Evolutionary conservation across 2,113 vertebrate species (phyloP).

Genomic region (Thamnophis sirtalis): DNA sequence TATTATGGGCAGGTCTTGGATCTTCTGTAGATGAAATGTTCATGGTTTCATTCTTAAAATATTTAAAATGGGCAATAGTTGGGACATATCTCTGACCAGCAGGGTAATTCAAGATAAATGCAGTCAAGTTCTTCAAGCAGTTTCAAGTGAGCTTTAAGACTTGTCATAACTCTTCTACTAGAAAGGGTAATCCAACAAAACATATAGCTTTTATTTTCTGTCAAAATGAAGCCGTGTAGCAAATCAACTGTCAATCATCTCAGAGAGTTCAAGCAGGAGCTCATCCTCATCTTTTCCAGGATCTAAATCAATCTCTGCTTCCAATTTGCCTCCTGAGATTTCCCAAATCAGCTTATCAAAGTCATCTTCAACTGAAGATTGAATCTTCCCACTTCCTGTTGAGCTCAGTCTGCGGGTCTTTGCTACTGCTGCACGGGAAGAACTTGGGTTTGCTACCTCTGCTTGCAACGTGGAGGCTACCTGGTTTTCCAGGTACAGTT

Average conservation of each 20-base stretch:
- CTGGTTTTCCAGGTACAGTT: constrained; percentile 25
- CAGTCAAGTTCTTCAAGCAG: constrained; percentile 34
- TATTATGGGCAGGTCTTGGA: neutral
- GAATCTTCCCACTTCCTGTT: constrained; percentile 49
- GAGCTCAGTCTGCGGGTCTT: constrained; percentile 74
- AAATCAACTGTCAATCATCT: constrained; percentile 91
- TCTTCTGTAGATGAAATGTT: neutral
- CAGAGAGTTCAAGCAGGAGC: constrained; percentile 88
- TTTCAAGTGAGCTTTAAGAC: constrained; percentile 62
- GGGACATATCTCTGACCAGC: constrained; percentile 54
- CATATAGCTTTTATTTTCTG: constrained; percentile 40
- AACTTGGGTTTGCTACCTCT: constrained; percentile 41
- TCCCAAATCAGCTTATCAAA: constrained; percentile 92
- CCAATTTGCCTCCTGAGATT: constrained; percentile 86
- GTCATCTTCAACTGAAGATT: constrained; percentile 78
- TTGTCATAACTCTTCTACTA: constrained; percentile 49
- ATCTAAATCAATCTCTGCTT: constrained; percentile 84
- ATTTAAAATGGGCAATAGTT: neutral
- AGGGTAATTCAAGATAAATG: constrained; percentile 55
- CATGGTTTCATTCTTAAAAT: constrained; percentile 29
- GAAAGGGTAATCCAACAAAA: constrained; percentile 53
- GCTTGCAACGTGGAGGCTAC: neutral
- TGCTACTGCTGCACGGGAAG: neutral
- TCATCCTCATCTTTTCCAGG: constrained; percentile 88
- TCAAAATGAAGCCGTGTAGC: neutral